A percentile compares a stretch with the other conserved stretches of the same genome.
These are phyloP conservation scores for Prinia subflava DNA, from an alignment of 2,113 vertebrate species.

Conservation along the genomic window DNA sequence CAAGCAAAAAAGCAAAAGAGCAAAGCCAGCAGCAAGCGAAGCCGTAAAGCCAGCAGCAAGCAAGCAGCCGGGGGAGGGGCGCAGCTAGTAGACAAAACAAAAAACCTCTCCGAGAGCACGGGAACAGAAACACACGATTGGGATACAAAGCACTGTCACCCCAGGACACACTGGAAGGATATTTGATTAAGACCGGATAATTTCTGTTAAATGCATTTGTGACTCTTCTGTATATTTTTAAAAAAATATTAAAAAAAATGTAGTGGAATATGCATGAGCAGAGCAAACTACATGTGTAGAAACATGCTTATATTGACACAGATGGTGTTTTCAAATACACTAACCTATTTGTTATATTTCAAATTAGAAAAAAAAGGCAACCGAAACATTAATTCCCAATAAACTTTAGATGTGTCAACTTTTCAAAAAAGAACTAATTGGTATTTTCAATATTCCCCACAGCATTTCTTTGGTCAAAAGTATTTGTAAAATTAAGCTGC, in stretches of 20 bases:
- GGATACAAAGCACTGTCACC: too few species aligned
- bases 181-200: background rate
- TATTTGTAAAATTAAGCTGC: background rate
- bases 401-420: background rate
- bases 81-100: too few species aligned
- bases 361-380: background rate
- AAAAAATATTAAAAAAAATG: background rate
- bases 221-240: background rate
- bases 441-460: background rate
- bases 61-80: too few species aligned
- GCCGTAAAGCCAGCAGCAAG: too few species aligned
- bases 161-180: background rate
- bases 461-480: background rate
- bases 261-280: background rate
- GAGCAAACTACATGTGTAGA: background rate
- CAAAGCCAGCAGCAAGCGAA: too few species aligned
- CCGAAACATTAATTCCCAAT: background rate
- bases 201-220: background rate
- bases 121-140: too few species aligned
- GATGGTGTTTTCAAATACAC: background rate
- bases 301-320: background rate
- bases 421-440: background rate
- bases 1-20: too few species aligned
- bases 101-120: too few species aligned
- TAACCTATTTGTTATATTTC: background rate